phyloP scores from a whole-genome alignment of 2,113 vertebrate genomes.

The Esox niger region DNA sequence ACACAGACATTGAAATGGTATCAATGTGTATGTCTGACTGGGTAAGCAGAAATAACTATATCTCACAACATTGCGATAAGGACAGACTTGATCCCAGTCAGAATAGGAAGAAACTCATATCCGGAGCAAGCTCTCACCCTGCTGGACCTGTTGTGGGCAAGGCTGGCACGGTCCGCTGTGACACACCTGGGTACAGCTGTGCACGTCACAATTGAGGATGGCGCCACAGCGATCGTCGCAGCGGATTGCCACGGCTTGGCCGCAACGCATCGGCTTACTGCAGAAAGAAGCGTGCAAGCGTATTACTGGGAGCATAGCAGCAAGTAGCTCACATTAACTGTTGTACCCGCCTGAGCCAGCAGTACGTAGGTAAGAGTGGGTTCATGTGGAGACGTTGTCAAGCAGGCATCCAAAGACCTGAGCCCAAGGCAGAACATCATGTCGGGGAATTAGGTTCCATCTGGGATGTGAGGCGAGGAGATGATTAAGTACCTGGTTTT shows the following conservation, averaged over 20 bases:
- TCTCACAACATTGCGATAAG: too few species aligned
- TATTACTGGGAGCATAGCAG: not conserved
- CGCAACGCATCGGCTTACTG: conserved; percentile 93
- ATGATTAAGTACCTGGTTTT: conserved; percentile 79
- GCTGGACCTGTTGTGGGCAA: conserved; percentile 82
- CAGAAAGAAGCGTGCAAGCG: conserved; percentile 4
- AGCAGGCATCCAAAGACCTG: too few species aligned
- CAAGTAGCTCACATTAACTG: too few species aligned
- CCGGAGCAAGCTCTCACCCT: conserved; percentile 71
- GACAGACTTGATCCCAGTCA: not conserved
- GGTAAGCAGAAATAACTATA: too few species aligned
- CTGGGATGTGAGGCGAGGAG: too few species aligned
- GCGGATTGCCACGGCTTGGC: conserved; percentile 79
- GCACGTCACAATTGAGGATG: conserved; percentile 85
- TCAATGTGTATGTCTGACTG: too few species aligned
- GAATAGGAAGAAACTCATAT: not conserved
- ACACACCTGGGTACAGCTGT: conserved; percentile 87
- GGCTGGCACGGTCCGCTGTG: conserved; percentile 85
- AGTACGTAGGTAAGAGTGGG: too few species aligned
- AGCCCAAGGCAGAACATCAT: too few species aligned
- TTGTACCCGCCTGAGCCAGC: too few species aligned
- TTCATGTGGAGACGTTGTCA: too few species aligned
- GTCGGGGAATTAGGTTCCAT: too few species aligned
- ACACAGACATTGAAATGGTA: too few species aligned
- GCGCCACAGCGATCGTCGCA: conserved; percentile 85